These are phyloP conservation scores for Girardia tigrina DNA, from an alignment of 2,888 invertebrate species.

Conservation along the genomic window DNA sequence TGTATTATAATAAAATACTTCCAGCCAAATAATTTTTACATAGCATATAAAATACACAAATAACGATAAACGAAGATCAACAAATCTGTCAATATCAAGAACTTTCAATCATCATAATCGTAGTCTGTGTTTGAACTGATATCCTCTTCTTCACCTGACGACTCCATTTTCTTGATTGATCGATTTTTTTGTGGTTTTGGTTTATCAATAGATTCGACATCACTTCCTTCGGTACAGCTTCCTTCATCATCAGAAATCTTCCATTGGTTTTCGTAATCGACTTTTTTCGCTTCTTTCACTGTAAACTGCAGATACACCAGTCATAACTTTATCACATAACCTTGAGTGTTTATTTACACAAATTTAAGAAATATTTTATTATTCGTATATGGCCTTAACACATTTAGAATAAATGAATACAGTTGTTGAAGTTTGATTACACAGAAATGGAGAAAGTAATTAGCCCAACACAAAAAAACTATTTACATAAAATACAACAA, in stretches of 20 bases:
- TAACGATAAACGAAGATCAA: slow-evolving; percentile 9
- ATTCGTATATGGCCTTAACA: no score
- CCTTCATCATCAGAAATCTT: slow-evolving; percentile 30
- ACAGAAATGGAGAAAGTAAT: no score
- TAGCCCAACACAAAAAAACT: no score
- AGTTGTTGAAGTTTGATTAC: no score
- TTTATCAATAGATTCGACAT: slow-evolving; percentile 26
- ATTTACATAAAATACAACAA: no score
- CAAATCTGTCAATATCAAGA: not conserved
- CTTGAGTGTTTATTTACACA: no score
- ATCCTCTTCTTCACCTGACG: slow-evolving; percentile 1
- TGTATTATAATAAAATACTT: not conserved
- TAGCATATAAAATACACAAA: slow-evolving; percentile 1
- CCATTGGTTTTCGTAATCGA: slow-evolving; percentile 30
- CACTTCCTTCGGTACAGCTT: slow-evolving; percentile 20
- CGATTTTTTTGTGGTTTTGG: not conserved
- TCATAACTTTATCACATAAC: no score
- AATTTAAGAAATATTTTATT: no score
- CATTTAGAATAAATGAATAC: no score
- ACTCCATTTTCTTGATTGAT: not conserved
- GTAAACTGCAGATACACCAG: no score
- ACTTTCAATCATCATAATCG: slow-evolving; percentile 41
- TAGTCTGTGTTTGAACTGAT: slow-evolving; percentile 29
- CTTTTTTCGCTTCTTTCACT: slow-evolving; percentile 24
- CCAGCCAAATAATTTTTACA: slow-evolving; percentile 23